These are phyloP conservation scores for Adelges cooleyi DNA, from an alignment of 1,140 invertebrate species.

Conservation along the genomic window DNA sequence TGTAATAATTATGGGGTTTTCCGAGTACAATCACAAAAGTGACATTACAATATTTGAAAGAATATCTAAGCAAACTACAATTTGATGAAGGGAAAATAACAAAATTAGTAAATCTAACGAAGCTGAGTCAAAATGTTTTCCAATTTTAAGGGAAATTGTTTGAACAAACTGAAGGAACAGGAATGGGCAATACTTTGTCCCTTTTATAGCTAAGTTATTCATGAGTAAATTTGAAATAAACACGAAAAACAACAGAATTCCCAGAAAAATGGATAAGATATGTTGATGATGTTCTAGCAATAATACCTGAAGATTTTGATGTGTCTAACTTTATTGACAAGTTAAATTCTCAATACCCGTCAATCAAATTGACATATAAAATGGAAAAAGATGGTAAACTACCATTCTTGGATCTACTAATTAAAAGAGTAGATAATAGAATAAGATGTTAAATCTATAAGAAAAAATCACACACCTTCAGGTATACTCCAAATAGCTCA, in stretches of 20 bases:
- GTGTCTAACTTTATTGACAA: background rate
- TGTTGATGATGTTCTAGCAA: background rate
- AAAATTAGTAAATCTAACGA: background rate
- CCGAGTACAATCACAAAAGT: too few species aligned
- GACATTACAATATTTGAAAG: too few species aligned
- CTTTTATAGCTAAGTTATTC: conserved; percentile 12
- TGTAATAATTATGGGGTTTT: too few species aligned
- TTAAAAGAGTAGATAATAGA: background rate
- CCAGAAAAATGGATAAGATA: background rate
- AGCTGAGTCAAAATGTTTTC: background rate
- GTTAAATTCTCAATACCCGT: background rate
- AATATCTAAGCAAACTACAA: too few species aligned
- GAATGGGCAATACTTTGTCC: conserved; percentile 5
- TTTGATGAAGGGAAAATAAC: background rate
- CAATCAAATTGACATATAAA: conserved; percentile 13
- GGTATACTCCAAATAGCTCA: background rate
- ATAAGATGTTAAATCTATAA: conserved; percentile 1
- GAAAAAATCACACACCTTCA: background rate
- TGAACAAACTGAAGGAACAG: background rate
- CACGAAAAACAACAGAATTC: background rate
- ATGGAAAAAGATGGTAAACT: background rate
- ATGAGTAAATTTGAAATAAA: background rate
- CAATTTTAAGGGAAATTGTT: background rate
- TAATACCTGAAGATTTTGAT: background rate
- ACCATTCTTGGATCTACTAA: background rate